Evolutionary conservation across 1,140 invertebrate genomes (phyloP).

Genomic region (Druon quercuslanigerum): DNA sequence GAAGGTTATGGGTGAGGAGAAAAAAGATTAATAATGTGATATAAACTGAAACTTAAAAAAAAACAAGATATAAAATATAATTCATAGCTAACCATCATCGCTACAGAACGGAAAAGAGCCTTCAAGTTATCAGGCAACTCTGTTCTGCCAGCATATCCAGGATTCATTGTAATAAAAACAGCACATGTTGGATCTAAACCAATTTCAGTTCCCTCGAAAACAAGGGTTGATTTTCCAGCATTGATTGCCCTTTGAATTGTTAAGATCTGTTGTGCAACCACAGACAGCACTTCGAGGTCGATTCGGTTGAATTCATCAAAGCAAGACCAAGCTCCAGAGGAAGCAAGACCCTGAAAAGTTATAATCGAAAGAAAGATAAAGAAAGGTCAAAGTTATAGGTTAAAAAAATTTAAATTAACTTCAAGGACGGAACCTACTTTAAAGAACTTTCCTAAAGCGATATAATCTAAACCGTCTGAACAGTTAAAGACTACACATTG

Average conservation of each 20-base stretch:
- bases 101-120: slow-evolving; percentile 94
- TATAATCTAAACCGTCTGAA: slow-evolving; percentile 93
- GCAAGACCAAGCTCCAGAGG: slow-evolving; percentile 97
- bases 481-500: slow-evolving; percentile 98
- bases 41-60: neutral
- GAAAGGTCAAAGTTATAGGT: neutral
- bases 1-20: too few species aligned
- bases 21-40: neutral
- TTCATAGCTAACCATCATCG: slow-evolving; percentile 88
- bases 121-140: slow-evolving; percentile 97
- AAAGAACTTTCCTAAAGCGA: slow-evolving; percentile 96
- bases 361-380: neutral
- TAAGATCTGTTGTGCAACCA: slow-evolving; percentile 91
- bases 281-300: slow-evolving; percentile 91
- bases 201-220: slow-evolving; percentile 94
- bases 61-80: neutral
- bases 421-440: slow-evolving; percentile 81
- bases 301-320: slow-evolving; percentile 97
- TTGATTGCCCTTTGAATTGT: slow-evolving; percentile 88
- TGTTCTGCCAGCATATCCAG: slow-evolving; percentile 92
- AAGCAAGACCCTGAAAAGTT: slow-evolving; percentile 85
- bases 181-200: slow-evolving; percentile 93
- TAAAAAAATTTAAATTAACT: neutral
- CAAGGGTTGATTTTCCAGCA: slow-evolving; percentile 82
- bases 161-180: slow-evolving; percentile 98